Evolutionary conservation across 1,140 invertebrate genomes (phyloP).

Genomic region (Drosophila kohkoa): DNA sequence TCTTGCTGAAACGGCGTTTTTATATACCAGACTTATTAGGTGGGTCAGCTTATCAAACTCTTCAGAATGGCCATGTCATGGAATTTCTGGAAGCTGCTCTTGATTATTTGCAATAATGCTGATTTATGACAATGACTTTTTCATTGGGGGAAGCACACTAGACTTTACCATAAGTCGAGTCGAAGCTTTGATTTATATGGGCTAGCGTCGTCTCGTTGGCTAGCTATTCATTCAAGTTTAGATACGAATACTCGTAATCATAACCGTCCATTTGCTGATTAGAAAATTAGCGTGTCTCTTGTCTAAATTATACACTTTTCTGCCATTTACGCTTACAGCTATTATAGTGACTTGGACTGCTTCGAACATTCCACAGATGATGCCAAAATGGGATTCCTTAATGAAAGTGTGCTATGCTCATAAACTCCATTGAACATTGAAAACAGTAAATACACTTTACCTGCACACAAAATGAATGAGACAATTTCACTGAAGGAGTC

Average conservation of each 20-base stretch:
- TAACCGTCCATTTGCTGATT: not conserved
- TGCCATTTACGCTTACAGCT: not conserved
- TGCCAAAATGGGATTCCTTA: not conserved
- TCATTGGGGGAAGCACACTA: conserved; percentile 16
- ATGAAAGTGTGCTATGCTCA: not conserved
- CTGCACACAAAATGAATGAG: not conserved
- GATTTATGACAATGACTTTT: conserved; percentile 35
- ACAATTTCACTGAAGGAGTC: not conserved
- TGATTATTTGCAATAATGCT: conserved; percentile 9
- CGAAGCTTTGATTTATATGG: conserved; percentile 16
- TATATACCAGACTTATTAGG: conserved; percentile 23
- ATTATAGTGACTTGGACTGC: not conserved
- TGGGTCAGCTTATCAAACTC: conserved; percentile 16
- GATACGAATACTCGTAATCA: not conserved
- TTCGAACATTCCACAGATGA: not conserved
- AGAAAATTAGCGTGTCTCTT: not conserved
- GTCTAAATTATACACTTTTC: conserved; percentile 1
- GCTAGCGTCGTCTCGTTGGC: not conserved
- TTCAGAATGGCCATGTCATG: conserved; percentile 11
- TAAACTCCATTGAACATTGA: not conserved
- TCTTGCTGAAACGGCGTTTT: conserved; percentile 5
- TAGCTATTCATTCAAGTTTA: not conserved
- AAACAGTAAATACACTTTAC: not conserved
- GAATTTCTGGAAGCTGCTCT: not conserved
- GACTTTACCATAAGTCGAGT: not conserved